Evolutionary conservation across 2,797 vertebrate genomes (phyloP), one percentile per base, ranked within the genome.

Genomic region (Ciconia nigra): DNA sequence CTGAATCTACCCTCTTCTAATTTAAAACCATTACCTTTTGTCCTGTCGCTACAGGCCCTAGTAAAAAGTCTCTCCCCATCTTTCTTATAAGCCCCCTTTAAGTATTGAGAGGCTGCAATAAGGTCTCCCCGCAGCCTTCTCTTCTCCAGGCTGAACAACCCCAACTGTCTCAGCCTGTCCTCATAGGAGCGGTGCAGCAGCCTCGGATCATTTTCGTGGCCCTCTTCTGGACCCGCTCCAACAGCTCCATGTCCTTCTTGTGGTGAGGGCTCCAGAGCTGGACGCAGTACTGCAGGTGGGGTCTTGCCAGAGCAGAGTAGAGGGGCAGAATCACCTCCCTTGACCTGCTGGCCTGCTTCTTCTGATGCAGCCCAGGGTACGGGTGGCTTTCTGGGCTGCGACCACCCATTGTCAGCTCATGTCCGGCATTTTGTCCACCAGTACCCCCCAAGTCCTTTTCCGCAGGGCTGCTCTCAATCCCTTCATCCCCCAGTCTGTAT

Each of bases 371-470:
- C 57, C 57, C n/a, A 59, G 57, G n/a, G 8, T 25, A 26, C 1
- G 4, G 11, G 17, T 37, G n/a, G 57, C n/a, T 5, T 26, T 37
- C n/a, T 26, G 57, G 22, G 41, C 41, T 37, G 31, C 0, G 0
- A 67, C 7, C 1, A 0, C 22, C 33, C 22, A 8, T 52, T 26
- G 20, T 2, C 1, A 3, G 9, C 16, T 67, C 11, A 26, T 9
- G 18, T 61, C 5, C 16, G 19, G 4, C n/a, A 35, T 66, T 59
- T 41, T 29, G 14, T 59, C 25, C 29, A 24, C 17, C n/a, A 54
- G 25, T 35, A 31, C 21, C 12, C 12, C 39, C 10, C 13, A 71
- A 52, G 13, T n/a, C 15, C n/a, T 71, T 35, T 16, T 82, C 1
- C 0, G 3, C n/a, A 35, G 29, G 17, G 54, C 39, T 78, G 24